Conservation (phyloP, 1,140 invertebrate species). For the Drosophila pseudoobscura region DNA sequence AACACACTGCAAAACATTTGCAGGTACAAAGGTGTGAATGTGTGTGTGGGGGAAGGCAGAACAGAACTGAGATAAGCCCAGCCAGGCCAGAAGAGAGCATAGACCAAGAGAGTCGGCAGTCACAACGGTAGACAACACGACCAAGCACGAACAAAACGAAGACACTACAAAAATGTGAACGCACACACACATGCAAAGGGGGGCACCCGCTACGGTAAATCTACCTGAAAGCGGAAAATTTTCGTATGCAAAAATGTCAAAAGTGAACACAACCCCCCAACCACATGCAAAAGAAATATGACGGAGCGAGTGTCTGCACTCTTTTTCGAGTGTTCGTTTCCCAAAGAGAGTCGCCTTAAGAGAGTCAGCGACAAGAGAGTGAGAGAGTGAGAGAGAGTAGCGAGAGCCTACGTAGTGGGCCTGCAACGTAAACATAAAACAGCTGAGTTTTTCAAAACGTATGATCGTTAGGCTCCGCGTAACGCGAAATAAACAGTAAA, state of each 20-base stretch:
- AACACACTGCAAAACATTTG: not conserved
- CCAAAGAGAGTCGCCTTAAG: conserved; percentile 28
- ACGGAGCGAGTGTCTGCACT: conserved; percentile 40
- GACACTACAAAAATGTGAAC: conserved; percentile 48
- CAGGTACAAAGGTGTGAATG: not conserved
- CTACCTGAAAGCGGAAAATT: conserved; percentile 81
- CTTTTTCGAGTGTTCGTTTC: conserved; percentile 14
- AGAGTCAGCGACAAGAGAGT: conserved; percentile 5
- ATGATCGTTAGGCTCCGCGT: conserved; percentile 61
- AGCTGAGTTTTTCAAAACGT: conserved; percentile 64
- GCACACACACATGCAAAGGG: conserved; percentile 27
- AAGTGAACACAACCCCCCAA: conserved; percentile 69
- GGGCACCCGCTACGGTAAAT: conserved; percentile 58
- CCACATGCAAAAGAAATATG: conserved; percentile 43
- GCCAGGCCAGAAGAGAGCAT: conserved; percentile 26
- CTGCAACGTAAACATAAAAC: conserved; percentile 71
- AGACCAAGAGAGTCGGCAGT: conserved; percentile 19
- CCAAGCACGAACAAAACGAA: conserved; percentile 36
- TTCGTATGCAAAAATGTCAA: conserved; percentile 80
- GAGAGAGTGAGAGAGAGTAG: conserved; percentile 33
- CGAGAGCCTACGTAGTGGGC: conserved; percentile 46
- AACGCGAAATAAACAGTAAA: conserved; percentile 55
- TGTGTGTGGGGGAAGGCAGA: conserved; percentile 6
- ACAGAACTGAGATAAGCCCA: conserved; percentile 59
- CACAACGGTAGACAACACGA: conserved; percentile 42